Percentiles rank a stretch among this genome's conserved stretches.
Evolutionary conservation across 2,888 invertebrate genomes (phyloP).

Genomic region (Drosophila algonquin): DNA sequence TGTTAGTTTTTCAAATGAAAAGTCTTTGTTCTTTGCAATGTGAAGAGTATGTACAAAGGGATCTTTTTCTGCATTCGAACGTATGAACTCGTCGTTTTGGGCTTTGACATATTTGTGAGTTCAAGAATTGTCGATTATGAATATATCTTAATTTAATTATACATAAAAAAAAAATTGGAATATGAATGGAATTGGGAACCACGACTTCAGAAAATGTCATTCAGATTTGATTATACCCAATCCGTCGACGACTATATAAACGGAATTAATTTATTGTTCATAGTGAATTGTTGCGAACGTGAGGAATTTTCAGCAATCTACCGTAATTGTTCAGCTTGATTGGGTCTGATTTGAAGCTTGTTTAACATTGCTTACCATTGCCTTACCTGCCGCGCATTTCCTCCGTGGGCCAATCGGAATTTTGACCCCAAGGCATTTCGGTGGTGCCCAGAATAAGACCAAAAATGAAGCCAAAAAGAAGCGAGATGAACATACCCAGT

Average conservation of each 20-base stretch:
- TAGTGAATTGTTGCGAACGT: conserved; percentile 35
- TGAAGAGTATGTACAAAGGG: too few species aligned
- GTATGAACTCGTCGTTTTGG: conserved; percentile 1
- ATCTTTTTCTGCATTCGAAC: not conserved
- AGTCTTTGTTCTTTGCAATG: too few species aligned
- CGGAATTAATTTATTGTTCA: conserved; percentile 37
- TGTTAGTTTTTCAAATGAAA: too few species aligned
- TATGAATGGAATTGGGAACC: not conserved
- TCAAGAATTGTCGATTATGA: conserved; percentile 27
- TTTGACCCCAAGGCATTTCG: conserved; percentile 89
- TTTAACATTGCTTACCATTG: not conserved
- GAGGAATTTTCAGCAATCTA: conserved; percentile 43
- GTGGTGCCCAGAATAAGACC: conserved; percentile 90
- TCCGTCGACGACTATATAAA: conserved; percentile 4
- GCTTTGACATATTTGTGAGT: not conserved
- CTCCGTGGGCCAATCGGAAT: conserved; percentile 90
- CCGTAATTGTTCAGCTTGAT: conserved; percentile 51
- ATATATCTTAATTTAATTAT: conserved; percentile 32
- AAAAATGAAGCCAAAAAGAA: conserved; percentile 91
- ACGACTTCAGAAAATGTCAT: conserved; percentile 14
- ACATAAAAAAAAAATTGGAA: conserved; percentile 9
- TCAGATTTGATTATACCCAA: conserved; percentile 34
- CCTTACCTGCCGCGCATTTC: conserved; percentile 90
- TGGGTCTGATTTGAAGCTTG: conserved; percentile 45
- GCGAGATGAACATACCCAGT: conserved; percentile 89